Conservation (phyloP, 2,888 invertebrate species). For the Agrochola litura region DNA sequence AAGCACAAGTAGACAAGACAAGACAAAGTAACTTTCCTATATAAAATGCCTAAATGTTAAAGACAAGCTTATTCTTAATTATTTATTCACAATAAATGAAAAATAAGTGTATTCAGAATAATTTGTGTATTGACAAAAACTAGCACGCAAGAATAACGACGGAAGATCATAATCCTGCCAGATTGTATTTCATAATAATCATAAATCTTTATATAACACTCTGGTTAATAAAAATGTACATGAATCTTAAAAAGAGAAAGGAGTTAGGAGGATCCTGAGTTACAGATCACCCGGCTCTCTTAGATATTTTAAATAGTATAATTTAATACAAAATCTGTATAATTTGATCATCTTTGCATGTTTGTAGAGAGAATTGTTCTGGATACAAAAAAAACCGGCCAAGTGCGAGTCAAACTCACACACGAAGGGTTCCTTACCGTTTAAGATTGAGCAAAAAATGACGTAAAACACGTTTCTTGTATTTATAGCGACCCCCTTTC, state of each 20-base stretch:
- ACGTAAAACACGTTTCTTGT: too few relatives aligned
- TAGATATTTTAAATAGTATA: not conserved
- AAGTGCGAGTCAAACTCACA: too few relatives aligned
- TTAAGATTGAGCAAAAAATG: too few relatives aligned
- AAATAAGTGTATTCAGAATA: not conserved
- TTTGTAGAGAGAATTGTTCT: not conserved
- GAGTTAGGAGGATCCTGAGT: too few relatives aligned
- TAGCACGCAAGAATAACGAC: not conserved
- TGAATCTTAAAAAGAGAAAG: too few relatives aligned
- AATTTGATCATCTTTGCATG: not conserved
- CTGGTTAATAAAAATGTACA: too few relatives aligned
- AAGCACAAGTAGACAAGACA: constrained; percentile 28
- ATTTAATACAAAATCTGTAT: not conserved
- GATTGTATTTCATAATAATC: too few relatives aligned
- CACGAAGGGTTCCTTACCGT: too few relatives aligned
- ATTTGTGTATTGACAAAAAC: not conserved
- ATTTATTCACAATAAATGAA: not conserved
- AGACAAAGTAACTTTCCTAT: not conserved
- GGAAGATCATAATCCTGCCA: not conserved
- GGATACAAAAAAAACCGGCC: not conserved
- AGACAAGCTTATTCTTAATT: not conserved
- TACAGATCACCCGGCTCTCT: too few relatives aligned
- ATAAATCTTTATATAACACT: too few relatives aligned
- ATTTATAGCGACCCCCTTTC: too few relatives aligned
- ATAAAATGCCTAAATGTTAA: not conserved